Evolutionary conservation across 2,113 vertebrate species (phyloP).

Genomic region (Crocuta crocuta): DNA sequence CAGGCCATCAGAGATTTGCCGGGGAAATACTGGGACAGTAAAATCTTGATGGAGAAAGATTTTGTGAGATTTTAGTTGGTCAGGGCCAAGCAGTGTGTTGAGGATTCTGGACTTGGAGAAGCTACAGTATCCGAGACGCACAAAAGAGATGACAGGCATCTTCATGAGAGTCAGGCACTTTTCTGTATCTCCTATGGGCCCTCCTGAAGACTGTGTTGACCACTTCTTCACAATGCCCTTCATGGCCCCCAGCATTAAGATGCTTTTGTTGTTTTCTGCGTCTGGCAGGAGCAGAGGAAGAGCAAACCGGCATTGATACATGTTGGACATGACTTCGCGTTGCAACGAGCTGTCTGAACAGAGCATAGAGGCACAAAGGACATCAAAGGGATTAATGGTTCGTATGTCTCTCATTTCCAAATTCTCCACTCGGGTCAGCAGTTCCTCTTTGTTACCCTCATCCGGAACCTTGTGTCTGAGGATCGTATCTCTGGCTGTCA

Average conservation of each 20-base stretch:
- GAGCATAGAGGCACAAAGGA: conserved; percentile 87
- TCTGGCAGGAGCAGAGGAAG: conserved; percentile 90
- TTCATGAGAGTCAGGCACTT: conserved; percentile 79
- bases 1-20: conserved; percentile 88
- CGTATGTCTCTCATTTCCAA: not conserved
- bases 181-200: conserved; percentile 49
- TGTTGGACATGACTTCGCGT: conserved; percentile 84
- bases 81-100: conserved; percentile 86
- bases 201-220: conserved; percentile 50
- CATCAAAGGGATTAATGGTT: conserved; percentile 86
- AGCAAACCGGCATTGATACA: conserved; percentile 89
- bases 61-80: conserved; percentile 78
- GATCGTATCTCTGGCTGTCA: conserved; percentile 63
- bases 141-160: conserved; percentile 89
- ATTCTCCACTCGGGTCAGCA: not conserved
- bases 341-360: conserved; percentile 88
- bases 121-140: conserved; percentile 86
- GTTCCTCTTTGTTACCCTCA: not conserved
- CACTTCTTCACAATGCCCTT: conserved; percentile 82
- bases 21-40: conserved; percentile 80
- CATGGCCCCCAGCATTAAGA: conserved; percentile 87
- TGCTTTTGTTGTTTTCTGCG: conserved; percentile 79
- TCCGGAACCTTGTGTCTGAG: not conserved
- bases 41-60: conserved; percentile 87
- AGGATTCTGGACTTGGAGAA: conserved; percentile 90